phyloP scores from a whole-genome alignment of 2,113 vertebrate species.

The Neodontobutis hainanensis region DNA sequence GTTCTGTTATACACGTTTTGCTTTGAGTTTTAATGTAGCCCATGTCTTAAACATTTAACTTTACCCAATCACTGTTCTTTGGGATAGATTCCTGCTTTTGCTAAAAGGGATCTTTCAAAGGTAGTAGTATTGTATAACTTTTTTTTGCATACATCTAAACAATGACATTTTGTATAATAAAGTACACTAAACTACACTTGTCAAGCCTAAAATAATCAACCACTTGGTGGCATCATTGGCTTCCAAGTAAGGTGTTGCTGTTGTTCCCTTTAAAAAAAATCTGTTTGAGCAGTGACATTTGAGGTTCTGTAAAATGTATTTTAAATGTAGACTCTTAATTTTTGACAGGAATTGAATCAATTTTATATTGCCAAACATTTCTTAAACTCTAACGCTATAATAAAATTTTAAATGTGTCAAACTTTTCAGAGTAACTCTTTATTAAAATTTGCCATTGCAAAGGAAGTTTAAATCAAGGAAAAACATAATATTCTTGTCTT shows the following conservation, averaged over 20 bases:
- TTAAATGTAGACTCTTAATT: neutral
- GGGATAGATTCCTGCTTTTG: neutral
- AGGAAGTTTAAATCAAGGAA: neutral
- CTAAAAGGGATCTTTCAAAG: conserved; percentile 10
- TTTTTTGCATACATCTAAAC: conserved; percentile 23
- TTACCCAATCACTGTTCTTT: neutral
- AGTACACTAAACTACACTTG: conserved; percentile 44
- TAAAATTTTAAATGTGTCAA: conserved; percentile 9
- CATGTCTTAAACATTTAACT: neutral
- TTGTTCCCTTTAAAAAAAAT: neutral
- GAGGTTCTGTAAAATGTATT: neutral
- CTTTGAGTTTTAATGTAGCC: conserved; percentile 11
- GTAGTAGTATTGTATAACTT: neutral
- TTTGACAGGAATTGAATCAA: neutral
- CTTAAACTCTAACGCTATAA: neutral
- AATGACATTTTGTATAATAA: conserved; percentile 67
- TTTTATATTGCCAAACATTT: conserved; percentile 5
- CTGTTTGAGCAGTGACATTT: neutral
- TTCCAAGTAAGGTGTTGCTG: neutral
- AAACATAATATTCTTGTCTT: neutral
- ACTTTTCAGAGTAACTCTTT: neutral
- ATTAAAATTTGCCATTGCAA: neutral
- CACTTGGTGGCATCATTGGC: conserved; percentile 64
- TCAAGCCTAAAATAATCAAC: conserved; percentile 29
- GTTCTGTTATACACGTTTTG: neutral